Conservation (phyloP, 1,140 invertebrate genomes). For the Sitobion miscanthi region DNA sequence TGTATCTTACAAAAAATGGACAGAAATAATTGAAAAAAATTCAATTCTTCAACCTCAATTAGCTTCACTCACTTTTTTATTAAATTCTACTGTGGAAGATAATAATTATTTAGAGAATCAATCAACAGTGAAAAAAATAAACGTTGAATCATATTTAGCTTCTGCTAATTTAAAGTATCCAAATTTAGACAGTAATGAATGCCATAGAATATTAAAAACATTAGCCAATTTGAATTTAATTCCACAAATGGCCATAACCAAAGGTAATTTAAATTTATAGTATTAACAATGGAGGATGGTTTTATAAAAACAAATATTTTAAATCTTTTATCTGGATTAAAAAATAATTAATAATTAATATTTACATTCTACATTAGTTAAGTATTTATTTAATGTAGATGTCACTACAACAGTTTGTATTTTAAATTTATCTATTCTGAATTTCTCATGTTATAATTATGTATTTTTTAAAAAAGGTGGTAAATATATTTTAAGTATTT, state of each 20-base stretch:
- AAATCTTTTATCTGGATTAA: not conserved
- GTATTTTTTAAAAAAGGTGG: too few species aligned
- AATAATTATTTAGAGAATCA: slow-evolving; percentile 39
- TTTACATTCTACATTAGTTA: not conserved
- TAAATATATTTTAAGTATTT: too few species aligned
- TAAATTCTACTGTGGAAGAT: slow-evolving; percentile 15
- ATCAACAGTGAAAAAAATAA: slow-evolving; percentile 34
- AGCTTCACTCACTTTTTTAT: slow-evolving; percentile 20
- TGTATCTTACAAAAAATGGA: slow-evolving; percentile 59
- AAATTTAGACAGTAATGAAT: slow-evolving; percentile 22
- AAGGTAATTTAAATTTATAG: not conserved
- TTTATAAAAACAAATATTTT: not conserved
- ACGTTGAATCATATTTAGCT: slow-evolving; percentile 44
- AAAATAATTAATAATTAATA: not conserved
- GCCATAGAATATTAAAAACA: slow-evolving; percentile 40
- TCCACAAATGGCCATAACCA: not conserved
- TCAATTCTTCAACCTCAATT: slow-evolving; percentile 30
- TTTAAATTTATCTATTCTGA: too few species aligned
- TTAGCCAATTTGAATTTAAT: slow-evolving; percentile 44
- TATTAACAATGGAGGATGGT: not conserved
- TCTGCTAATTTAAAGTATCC: slow-evolving; percentile 54
- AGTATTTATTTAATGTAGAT: not conserved
- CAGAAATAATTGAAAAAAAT: slow-evolving; percentile 28
- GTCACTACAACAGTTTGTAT: too few species aligned
- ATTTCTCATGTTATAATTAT: too few species aligned